These are phyloP conservation scores for Oscheius onirici DNA, from an alignment of 2,888 invertebrate genomes.

Conservation along the genomic window DNA sequence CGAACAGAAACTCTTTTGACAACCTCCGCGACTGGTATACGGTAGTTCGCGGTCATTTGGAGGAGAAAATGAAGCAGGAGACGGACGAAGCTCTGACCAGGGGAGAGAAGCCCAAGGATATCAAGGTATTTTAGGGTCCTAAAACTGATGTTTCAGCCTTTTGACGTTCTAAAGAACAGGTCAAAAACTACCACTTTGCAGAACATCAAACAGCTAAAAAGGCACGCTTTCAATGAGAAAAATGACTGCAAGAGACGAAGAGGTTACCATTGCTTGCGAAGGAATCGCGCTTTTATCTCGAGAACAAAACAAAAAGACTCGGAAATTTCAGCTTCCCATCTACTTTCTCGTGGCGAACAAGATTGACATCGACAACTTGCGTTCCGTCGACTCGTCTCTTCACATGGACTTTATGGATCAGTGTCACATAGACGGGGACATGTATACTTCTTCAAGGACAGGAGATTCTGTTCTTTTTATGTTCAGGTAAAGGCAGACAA, in stretches of 20 bases:
- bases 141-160: too few relatives aligned
- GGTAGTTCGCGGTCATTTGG: neutral
- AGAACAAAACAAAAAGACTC: too few relatives aligned
- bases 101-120: neutral
- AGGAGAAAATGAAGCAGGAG: neutral
- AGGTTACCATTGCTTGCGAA: too few relatives aligned
- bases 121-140: too few relatives aligned
- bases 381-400: slow-evolving; percentile 74
- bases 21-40: slow-evolving; percentile 81
- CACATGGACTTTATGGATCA: slow-evolving; percentile 72
- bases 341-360: slow-evolving; percentile 76
- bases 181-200: too few relatives aligned
- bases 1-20: slow-evolving; percentile 83
- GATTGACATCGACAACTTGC: slow-evolving; percentile 75
- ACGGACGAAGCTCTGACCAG: neutral
- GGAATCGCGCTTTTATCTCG: neutral
- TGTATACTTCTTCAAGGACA: slow-evolving; percentile 76
- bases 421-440: slow-evolving; percentile 72
- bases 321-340: slow-evolving; percentile 72
- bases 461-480: slow-evolving; percentile 74
- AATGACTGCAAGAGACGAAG: too few relatives aligned
- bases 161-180: too few relatives aligned
- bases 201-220: too few relatives aligned
- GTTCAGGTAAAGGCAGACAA: slow-evolving; percentile 59
- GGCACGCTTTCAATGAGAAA: too few relatives aligned